A percentile compares a stretch with the other conserved stretches of the same genome.
Evolutionary conservation across 2,797 vertebrate species (phyloP).

Genomic region (Clarias pachynema): DNA sequence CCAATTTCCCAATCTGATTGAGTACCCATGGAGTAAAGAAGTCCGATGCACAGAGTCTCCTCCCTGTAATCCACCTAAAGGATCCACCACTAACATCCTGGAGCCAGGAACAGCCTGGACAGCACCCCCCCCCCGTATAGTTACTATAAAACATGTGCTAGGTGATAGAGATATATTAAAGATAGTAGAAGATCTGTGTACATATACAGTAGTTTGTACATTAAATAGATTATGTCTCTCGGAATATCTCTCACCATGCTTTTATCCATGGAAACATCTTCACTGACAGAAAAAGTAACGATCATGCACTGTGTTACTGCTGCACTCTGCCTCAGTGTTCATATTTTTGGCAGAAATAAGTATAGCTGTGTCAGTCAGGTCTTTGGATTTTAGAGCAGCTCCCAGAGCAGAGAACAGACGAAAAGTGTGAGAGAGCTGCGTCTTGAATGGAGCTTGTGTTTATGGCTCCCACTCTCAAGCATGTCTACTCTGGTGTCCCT

Average conservation of each 20-base stretch:
- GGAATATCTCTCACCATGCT: not conserved
- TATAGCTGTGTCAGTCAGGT: not conserved
- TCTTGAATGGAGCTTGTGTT: constrained; percentile 33
- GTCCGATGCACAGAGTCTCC: no score
- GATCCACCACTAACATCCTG: no score
- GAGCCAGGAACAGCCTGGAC: no score
- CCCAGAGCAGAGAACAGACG: not conserved
- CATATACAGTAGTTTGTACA: not conserved
- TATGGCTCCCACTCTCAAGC: constrained; percentile 14
- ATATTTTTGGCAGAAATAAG: constrained; percentile 23
- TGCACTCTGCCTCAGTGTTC: not conserved
- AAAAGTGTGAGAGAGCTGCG: constrained; percentile 10
- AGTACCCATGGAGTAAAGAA: no score
- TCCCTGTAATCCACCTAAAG: no score
- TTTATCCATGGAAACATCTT: constrained; percentile 20
- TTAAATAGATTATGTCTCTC: not conserved
- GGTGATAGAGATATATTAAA: not conserved
- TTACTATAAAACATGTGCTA: not conserved
- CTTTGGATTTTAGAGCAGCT: constrained; percentile 15
- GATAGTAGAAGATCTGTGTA: not conserved
- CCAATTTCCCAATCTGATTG: no score
- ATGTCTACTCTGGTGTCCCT: not conserved
- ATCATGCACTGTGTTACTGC: constrained; percentile 22
- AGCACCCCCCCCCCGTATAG: no score
- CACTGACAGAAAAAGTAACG: not conserved